Evolutionary conservation across 2,888 invertebrate species (phyloP), one percentile per base, ranked within the genome.

Genomic region (Philhelius pedissequus): DNA sequence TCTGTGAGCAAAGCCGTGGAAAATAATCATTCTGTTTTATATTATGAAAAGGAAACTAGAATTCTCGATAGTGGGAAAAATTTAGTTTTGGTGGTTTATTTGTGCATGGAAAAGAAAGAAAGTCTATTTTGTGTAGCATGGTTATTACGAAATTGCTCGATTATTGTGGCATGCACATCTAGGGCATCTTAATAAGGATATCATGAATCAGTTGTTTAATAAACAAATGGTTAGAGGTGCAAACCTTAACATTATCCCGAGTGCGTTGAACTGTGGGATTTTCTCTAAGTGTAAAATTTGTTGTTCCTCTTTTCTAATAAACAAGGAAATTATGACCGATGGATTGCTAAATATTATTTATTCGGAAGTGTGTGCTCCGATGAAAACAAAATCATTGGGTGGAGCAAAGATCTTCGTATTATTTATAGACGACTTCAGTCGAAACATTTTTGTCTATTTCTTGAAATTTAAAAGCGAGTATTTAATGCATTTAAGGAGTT

Each of bases 381-480:
- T n/a, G n/a, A n/a, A n/a, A n/a, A n/a, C n/a, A n/a, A n/a, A n/a
- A n/a, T n/a, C n/a, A n/a, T n/a, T n/a, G n/a, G n/a, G n/a, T n/a
- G n/a, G n/a, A n/a, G n/a, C n/a, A n/a, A n/a, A n/a, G n/a, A n/a
- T n/a, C n/a, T n/a, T n/a, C n/a, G n/a, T n/a, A n/a, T n/a, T n/a
- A n/a, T 66, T 50, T 22, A 50, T 66, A 30, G 66, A 66, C 11
- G 66, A 66, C 25, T 50, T 50, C 20, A 50, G 35, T 50, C 50
- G 48, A 35, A 52, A 20, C 15, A 40, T 54, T 1, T 68, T 68
- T 68, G 52, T 68, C n/a, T 52, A 52, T 30, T 68, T 38, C 18
- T 8, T 52, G 1, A 18, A n/a, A n/a, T n/a, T n/a, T n/a, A n/a
- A n/a, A n/a, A n/a, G n/a, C n/a, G n/a, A n/a, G n/a, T n/a, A n/a